Base-by-base conservation (phyloP, 1,140 invertebrate species). In the Papilio helenus region DNA sequence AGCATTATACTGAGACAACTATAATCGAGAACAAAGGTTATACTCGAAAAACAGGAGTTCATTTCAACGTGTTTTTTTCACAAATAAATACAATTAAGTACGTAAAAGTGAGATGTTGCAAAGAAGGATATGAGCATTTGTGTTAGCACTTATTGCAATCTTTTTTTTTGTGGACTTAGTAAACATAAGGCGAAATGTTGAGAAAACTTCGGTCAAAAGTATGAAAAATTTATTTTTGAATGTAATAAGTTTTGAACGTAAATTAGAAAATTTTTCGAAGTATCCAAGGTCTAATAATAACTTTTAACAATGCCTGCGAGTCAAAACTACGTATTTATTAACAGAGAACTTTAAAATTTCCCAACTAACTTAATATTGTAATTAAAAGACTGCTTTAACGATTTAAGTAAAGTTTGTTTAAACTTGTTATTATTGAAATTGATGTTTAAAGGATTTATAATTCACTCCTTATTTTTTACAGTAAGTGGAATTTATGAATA, bases 201-300 rank as follows among this genome's bases (percentile, higher is more conserved):
- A 3, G 9, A 29, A 26, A 26, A 65, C 23, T 65, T 65, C 3
- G 3, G 9, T 65, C 29, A 51, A 51, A 51, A 51, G 2, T 16
- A 18, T 51, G 5, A 51, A 51, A 18, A 51, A 18, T 65, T 29
- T 65, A 23, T 61, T 26, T 26, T 65, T 9, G 10, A 26, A 23
- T 61, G 29, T 26, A 26, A 26, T 1, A 61, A 61, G 20, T 61
- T 61, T 14, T 7, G 10, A 29, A 61, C 5, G 58, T 61, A 14
- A 61, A 26, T 61, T 26, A 14, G 58, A 61, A 61, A 26, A 26
- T 61, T 61, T 61, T 26, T 61, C 14, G 23, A 61, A 61, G 7
- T 61, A n/a, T 23, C 10, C 3, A 55, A 20, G 58, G 58, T 61
- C 12, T 61, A 61, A 61, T 68, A 68, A 68, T 68, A 29, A 68